Evolutionary conservation across 2,797 vertebrate genomes (phyloP), one percentile per base, ranked within the genome.

Genomic region (Tamandua tetradactyla): DNA sequence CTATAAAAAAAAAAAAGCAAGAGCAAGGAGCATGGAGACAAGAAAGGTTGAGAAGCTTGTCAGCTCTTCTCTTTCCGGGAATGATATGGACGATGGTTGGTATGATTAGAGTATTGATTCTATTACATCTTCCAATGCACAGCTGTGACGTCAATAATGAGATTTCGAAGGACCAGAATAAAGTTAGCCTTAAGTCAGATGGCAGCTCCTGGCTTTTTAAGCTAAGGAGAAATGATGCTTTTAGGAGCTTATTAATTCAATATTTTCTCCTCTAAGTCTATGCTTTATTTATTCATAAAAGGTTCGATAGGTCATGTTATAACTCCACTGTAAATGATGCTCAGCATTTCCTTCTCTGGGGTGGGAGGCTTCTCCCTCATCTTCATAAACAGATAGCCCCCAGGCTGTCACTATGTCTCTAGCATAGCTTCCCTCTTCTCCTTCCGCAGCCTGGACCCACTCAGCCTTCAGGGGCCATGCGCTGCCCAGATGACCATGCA

Each of bases 121-220:
- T 27, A 84, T 97, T 80, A 87, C 79, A 32, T 93, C 94, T 94
- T 81, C 62, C 76, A 2, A 22, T 7, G 92, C 93, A 37, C 35
- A 30, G 75, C 40, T 40, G 25, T 97, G 97, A 97, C 80, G 59
- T 98, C 98, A 96, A 84, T 3, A 90, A 86, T 7, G 80, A 18
- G 89, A 92, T 97, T 97, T 92, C 52, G 90, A 55, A 66, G 25
- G 42, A 76, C 23, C 44, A 40, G 52, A 92, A 96, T 62, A 93
- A 96, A 94, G 96, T 97, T 93, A 97, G 37, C 44, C 9, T 11
- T 87, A 95, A 96, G 81, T 55, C 95, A 78, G 93, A 93, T 85
- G 84, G 94, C 89, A 64, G 97, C 95, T 94, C 79, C 7, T 30
- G 59, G 92, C 15, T 20, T 83, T 80, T 52, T 62, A 74, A 74